Base-by-base conservation (phyloP, 2,113 vertebrate genomes). In the Antechinus stuartii region DNA sequence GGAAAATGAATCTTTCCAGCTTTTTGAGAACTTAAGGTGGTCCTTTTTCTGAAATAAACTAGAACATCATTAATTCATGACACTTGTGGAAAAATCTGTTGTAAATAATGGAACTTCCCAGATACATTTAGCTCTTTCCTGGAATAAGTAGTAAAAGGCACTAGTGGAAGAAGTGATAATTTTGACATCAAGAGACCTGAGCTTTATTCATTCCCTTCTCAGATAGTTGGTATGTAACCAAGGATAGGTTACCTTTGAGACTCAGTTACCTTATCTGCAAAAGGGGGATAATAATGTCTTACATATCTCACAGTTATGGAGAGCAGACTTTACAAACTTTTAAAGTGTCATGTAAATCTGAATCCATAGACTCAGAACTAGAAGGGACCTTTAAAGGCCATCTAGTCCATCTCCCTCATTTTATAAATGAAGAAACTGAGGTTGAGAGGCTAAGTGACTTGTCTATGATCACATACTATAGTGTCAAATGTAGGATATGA, bases 71-170 rank as follows among this genome's bases (percentile, higher is more conserved):
- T 91, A 92, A 56, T 90, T 95, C 7, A 49, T 52, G 2, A 10
- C 89, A 91, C 90, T 47, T 93, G 96, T 14, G 8, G 96, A 23
- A 94, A 56, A 16, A 91, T 68, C 52, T 54, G 54, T 19, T 90
- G 50, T 93, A 53, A 94, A 96, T 57, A 94, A 95, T 93, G 22
- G 54, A 54, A 57, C 92, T 96, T 97, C 24, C 10, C 76, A 94
- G 92, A 95, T 90, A 93, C 61, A 94, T 50, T 91, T 54, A 91
- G 84, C 8, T 7, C 2, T 25, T 68, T 35, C 35, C 61, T 68
- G 61, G 61, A 68, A 35, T 30, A 35, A 35, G 12, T 68, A 35
- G 61, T 5, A 68, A 35, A 14, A 68, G 61, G 30, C 0, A 68
- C 57, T 68, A 68, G 54, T 52, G 50, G 1, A 52, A 52, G 50